Base-by-base conservation (phyloP, 2,888 invertebrate genomes). In the Stenolophus ochropezus region DNA sequence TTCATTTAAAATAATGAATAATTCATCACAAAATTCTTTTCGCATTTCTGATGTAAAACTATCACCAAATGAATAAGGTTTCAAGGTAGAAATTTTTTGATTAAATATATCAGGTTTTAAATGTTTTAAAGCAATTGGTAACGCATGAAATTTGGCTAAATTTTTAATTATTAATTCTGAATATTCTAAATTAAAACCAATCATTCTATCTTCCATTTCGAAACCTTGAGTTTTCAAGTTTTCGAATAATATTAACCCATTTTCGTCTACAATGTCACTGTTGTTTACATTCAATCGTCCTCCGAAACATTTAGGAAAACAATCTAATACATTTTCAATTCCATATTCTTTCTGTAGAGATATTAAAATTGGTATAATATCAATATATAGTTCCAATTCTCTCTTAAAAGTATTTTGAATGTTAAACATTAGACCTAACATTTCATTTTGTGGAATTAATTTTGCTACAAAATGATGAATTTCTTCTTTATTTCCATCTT, bases 401-500 rank as follows among this genome's bases (percentile, higher is more conserved):
- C 91, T 90, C 1, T 87, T 86, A 83, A 92, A 91, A 0, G 91
- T 91, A 1, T 89, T 87, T 78, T 89, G 87, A 1, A 90, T 90
- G 82, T 91, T 88, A 84, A 92, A 92, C 0, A 91, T 83, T 16
- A 91, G 91, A 84, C 89, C 88, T 77, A 91, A 90, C 82, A 90
- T 87, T 49, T 91, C 90, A 78, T 91, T 92, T 1, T 90, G 90
- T 0, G 93, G 93, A 14, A 91, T 89, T 83, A 92, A 86, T 85
- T 93, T 93, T 0, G 91, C 93, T 0, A 93, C 91, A 5, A 93
- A 84, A 47, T 91, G 85, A 21, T 92, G 83, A 5, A 88, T 87
- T 83, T 90, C 88, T 77, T 85, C 83, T 27, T 85, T 83, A 0
- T 77, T 82, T 0, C 85, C 79, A 27, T 83, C 84, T 82, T 86